These are phyloP conservation scores for Pithys albifrons DNA, from an alignment of 2,113 vertebrate species.

Conservation along the genomic window DNA sequence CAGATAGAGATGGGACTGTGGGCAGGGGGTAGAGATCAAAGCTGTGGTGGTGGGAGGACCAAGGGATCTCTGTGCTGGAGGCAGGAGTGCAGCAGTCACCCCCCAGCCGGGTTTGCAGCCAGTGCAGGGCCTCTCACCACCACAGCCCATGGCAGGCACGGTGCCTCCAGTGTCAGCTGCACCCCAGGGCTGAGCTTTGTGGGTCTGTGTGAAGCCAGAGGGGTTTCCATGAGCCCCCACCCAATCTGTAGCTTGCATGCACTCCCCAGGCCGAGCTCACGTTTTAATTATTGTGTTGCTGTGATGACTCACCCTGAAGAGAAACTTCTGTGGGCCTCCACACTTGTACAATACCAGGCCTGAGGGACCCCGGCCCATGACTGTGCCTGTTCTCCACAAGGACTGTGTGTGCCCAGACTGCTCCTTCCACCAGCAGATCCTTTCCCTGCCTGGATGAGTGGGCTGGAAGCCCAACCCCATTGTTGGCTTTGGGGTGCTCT, in stretches of 20 bases:
- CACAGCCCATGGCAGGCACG: fast-evolving
- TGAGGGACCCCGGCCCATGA: not conserved
- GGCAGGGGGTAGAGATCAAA: not conserved
- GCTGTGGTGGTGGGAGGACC: not conserved
- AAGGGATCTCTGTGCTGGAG: not conserved
- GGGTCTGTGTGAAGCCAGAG: not conserved
- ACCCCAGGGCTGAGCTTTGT: not conserved
- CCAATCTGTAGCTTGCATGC: not conserved
- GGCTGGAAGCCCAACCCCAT: not conserved
- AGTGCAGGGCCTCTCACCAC: not conserved
- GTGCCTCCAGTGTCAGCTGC: not conserved
- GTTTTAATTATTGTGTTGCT: not conserved
- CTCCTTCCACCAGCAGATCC: not conserved
- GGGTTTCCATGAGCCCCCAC: not conserved
- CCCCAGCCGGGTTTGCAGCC: not conserved
- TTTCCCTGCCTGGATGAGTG: not conserved
- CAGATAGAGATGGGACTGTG: not conserved
- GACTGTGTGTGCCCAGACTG: not conserved
- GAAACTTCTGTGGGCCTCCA: not conserved
- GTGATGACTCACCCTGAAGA: not conserved
- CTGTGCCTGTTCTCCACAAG: not conserved
- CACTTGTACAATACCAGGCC: not conserved
- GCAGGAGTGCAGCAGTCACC: not conserved
- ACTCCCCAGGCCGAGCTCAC: fast-evolving
- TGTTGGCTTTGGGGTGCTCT: not conserved